Conservation (phyloP, 2,113 vertebrate genomes). For the Toxostoma redivivum region DNA sequence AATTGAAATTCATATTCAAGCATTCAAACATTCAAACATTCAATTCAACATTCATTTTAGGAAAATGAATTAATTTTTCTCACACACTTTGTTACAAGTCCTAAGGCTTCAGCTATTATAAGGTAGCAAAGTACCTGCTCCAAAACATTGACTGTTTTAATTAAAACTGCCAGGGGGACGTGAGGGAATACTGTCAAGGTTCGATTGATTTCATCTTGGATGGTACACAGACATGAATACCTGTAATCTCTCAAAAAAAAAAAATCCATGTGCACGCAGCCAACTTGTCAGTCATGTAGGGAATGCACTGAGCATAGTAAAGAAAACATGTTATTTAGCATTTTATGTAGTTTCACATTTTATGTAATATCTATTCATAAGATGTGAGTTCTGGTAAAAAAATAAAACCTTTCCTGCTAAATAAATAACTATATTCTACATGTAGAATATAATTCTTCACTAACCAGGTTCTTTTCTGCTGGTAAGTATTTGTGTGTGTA, state of each 20-base stretch:
- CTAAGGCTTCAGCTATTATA: neutral
- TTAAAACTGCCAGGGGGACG: neutral
- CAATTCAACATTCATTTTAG: neutral
- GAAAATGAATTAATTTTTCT: neutral
- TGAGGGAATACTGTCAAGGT: slow-evolving; percentile 16
- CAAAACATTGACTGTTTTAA: slow-evolving; percentile 3
- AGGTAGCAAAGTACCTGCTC: neutral
- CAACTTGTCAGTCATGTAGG: neutral
- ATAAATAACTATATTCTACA: neutral
- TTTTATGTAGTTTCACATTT: neutral
- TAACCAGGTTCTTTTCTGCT: neutral
- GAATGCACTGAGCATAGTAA: neutral
- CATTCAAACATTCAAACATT: too few relatives aligned
- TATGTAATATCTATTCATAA: neutral
- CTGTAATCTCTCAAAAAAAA: neutral
- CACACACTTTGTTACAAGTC: neutral
- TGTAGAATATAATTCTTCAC: neutral
- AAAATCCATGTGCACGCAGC: neutral
- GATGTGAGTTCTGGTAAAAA: neutral
- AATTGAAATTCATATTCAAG: too few relatives aligned
- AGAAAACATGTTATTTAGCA: neutral
- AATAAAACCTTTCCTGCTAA: neutral
- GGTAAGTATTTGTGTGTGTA: neutral
- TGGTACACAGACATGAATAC: neutral
- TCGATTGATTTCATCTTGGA: slow-evolving; percentile 2